These are phyloP conservation scores for Lontra canadensis DNA, from an alignment of 2,113 vertebrate genomes.

Conservation along the genomic window DNA sequence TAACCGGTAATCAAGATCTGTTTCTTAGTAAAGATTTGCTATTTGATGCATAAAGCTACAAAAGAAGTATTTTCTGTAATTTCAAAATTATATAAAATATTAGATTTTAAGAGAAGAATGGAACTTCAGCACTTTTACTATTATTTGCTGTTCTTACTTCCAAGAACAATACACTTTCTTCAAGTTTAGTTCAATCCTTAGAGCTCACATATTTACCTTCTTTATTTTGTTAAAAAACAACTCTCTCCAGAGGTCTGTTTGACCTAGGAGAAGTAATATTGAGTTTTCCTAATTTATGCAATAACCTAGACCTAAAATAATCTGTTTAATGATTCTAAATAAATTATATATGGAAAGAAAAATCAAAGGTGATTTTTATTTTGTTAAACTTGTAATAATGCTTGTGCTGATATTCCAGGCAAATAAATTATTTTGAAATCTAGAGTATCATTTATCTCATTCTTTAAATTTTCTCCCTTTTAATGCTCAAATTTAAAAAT, in stretches of 20 bases:
- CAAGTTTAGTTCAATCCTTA: conserved; percentile 6
- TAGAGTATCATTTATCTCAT: not conserved
- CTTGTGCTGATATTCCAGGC: not conserved
- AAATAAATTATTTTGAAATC: conserved; percentile 22
- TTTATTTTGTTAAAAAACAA: not conserved
- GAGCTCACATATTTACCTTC: not conserved
- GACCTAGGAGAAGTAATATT: not conserved
- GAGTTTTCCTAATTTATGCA: not conserved
- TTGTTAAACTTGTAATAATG: not conserved
- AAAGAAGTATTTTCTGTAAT: not conserved
- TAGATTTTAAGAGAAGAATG: not conserved
- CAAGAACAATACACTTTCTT: not conserved
- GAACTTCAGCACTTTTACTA: not conserved
- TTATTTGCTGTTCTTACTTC: not conserved
- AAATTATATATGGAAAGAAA: conserved; percentile 13
- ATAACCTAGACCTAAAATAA: not conserved
- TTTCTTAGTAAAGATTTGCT: not conserved
- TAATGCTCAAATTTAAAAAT: not conserved
- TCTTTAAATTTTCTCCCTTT: conserved; percentile 18
- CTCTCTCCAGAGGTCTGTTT: not conserved
- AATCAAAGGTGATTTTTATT: not conserved
- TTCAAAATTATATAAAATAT: conserved; percentile 18
- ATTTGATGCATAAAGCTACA: not conserved
- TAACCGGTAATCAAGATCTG: not conserved
- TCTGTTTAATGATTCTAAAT: not conserved